Evolutionary conservation across 2,888 invertebrate genomes (phyloP), one percentile per base, ranked within the genome.

Genomic region (Andrena hattorfiana): DNA sequence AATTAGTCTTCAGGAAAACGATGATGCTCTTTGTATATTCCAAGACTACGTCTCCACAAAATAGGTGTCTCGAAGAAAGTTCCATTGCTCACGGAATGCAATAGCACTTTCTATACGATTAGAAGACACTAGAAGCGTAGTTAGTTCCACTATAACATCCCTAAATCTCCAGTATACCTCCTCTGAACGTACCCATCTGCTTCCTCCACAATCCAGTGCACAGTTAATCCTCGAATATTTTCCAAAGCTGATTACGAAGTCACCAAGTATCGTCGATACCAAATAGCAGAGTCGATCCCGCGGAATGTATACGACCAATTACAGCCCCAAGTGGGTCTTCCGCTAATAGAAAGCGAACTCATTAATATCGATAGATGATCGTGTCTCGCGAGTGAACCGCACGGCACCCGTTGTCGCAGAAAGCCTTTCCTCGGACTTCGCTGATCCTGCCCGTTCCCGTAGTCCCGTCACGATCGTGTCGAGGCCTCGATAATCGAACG

Each of bases 401-500:
- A 0, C 10, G 20, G 5, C 56, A 8, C 56, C 23, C 56, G 54
- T 7, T 26, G n/a, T 30, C 67, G 59, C 76, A 67, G 51, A 67
- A 49, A 70, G 77, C 77, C 75, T 67, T 78, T 85, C 77, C 67
- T 68, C 71, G 63, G 28, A 69, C 81, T 86, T 63, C 35, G 54
- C 59, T 20, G 74, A 76, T 73, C 72, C 72, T 59, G 35, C 62
- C 42, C 68, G 56, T 87, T 92, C 82, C 83, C 59, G 77, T 35
- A 92, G 86, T 92, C 93, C 74, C 73, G 82, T 85, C 93, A 91
- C 91, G 93, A 85, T 75, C 87, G 79, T 13, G 64, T 6, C 85
- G 92, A 93, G 93, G 91, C 94, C 94, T 93, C 94, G 92, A 94
- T 94, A 93, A 93, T 93, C 93, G 93, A 93, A 93, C 89, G 92